Evolutionary conservation across 2,888 invertebrate species (phyloP).

Genomic region (Stenodema calcarata): DNA sequence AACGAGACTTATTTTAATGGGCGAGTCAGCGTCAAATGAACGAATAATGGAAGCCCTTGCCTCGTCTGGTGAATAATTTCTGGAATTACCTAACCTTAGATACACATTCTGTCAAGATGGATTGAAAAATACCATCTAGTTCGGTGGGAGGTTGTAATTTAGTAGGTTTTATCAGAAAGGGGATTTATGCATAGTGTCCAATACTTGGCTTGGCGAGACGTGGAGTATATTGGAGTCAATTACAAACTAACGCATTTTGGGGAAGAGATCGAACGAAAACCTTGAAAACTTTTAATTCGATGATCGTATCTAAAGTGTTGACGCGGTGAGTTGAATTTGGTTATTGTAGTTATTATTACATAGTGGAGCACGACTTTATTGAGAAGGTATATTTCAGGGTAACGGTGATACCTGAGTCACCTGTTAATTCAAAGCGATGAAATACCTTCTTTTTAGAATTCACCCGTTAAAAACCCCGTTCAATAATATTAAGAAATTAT

Average conservation of each 20-base stretch:
- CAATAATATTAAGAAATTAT: not conserved
- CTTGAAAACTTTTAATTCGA: no score
- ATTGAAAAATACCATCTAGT: not conserved
- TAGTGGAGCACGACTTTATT: no score
- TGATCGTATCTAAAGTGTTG: no score
- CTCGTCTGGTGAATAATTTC: not conserved
- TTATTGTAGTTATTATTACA: no score
- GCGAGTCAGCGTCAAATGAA: not conserved
- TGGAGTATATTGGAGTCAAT: no score
- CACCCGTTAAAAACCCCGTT: not conserved
- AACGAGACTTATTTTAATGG: not conserved
- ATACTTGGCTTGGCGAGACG: no score
- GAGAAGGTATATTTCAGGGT: not conserved
- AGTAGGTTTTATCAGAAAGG: no score
- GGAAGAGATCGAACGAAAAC: no score
- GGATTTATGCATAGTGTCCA: no score
- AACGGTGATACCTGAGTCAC: not conserved
- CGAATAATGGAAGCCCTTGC: not conserved
- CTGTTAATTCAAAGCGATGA: not conserved
- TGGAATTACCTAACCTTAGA: not conserved
- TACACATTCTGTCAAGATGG: not conserved
- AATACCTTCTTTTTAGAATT: not conserved
- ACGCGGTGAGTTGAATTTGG: no score
- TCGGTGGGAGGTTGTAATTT: no score
- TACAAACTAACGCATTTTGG: no score